phyloP scores from a whole-genome alignment of 2,113 vertebrate genomes.

The Grantiella picta region DNA sequence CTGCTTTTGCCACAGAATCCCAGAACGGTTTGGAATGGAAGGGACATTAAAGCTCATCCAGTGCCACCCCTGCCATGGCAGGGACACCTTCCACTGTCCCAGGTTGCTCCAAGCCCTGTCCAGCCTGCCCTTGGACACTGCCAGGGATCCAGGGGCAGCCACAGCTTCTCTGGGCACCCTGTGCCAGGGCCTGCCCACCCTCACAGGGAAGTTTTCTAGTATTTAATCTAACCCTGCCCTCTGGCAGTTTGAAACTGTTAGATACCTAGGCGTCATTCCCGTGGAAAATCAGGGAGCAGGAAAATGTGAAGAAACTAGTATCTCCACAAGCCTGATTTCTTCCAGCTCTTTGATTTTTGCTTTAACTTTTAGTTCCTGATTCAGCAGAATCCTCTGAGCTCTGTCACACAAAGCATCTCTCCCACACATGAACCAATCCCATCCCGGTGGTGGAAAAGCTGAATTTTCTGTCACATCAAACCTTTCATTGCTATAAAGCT shows the following conservation, averaged over 20 bases:
- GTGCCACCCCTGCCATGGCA: not conserved
- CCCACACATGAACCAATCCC: not conserved
- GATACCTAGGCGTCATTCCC: not conserved
- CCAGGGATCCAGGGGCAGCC: not conserved
- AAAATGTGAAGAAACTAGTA: not conserved
- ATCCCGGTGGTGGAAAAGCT: accelerated
- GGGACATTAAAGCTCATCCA: accelerated
- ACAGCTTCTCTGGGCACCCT: not conserved
- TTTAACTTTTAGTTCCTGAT: not conserved
- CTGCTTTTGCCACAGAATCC: not conserved
- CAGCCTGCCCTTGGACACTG: accelerated
- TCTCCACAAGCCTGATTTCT: not conserved
- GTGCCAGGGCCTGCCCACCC: accelerated
- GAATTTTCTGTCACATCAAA: not conserved
- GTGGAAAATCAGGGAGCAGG: not conserved
- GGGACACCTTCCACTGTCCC: accelerated
- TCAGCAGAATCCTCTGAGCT: not conserved
- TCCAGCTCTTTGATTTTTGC: not conserved
- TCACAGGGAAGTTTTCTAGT: not conserved
- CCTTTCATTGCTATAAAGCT: not conserved
- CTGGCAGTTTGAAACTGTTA: not conserved
- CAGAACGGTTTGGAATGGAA: not conserved
- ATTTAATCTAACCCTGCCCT: not conserved
- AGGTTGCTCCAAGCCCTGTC: accelerated
- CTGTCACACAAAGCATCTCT: not conserved